A percentile compares a stretch with the other conserved stretches of the same genome.
These are phyloP conservation scores for Tetrao urogallus DNA, from an alignment of 2,113 vertebrate genomes.

Conservation along the genomic window DNA sequence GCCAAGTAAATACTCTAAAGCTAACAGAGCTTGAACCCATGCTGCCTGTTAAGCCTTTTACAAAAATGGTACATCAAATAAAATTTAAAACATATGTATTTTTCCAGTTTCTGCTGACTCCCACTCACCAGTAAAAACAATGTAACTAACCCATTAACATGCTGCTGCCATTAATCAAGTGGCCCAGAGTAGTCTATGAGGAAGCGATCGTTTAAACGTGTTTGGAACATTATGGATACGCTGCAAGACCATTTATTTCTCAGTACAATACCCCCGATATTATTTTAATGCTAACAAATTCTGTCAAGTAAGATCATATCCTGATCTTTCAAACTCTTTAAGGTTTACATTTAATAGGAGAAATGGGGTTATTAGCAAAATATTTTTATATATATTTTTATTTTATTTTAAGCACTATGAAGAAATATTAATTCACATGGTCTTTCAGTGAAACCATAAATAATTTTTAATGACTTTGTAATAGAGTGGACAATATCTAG, in stretches of 20 bases:
- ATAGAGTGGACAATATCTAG: conserved; percentile 75
- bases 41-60: conserved; percentile 71
- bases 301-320: conserved; percentile 73
- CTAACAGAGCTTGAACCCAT: conserved; percentile 58
- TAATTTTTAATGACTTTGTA: conserved; percentile 82
- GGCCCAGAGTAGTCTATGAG: conserved; percentile 47
- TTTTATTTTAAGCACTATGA: conserved; percentile 81
- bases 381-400: conserved; percentile 83
- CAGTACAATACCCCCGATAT: conserved; percentile 65
- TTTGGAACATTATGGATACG: conserved; percentile 70
- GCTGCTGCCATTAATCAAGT: conserved; percentile 59
- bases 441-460: conserved; percentile 80
- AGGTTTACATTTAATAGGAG: conserved; percentile 81
- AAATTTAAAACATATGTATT: not conserved
- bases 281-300: conserved; percentile 74
- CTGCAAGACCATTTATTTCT: conserved; percentile 81
- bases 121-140: conserved; percentile 37
- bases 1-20: conserved; percentile 61
- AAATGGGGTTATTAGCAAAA: conserved; percentile 78
- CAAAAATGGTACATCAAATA: conserved; percentile 48
- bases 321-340: conserved; percentile 79
- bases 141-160: conserved; percentile 56
- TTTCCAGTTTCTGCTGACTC: conserved; percentile 48
- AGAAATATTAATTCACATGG: conserved; percentile 75
- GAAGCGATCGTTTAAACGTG: conserved; percentile 53